These are phyloP conservation scores for Hyposmocoma kahamanoa DNA, from an alignment of 1,140 invertebrate genomes.

Conservation along the genomic window DNA sequence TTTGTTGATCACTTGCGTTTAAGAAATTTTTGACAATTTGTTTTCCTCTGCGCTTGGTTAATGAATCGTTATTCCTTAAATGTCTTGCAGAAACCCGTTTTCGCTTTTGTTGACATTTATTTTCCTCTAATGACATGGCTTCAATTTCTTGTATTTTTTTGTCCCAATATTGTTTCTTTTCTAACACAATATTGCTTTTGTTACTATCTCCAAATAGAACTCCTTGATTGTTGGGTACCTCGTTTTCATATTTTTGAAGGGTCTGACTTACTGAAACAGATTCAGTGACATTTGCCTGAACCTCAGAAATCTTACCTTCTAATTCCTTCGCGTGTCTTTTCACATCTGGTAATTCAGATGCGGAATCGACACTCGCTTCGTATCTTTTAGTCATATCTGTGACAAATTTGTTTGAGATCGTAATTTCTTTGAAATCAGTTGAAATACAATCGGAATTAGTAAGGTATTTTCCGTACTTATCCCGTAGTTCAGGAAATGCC, in stretches of 20 bases:
- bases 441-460: slow-evolving; percentile 32
- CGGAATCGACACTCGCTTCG: slow-evolving; percentile 59
- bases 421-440: slow-evolving; percentile 3
- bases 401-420: background rate
- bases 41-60: slow-evolving; percentile 61
- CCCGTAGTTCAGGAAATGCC: slow-evolving; percentile 62
- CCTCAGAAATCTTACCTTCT: slow-evolving; percentile 69
- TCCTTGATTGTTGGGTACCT: slow-evolving; percentile 20
- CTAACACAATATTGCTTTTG: slow-evolving; percentile 56
- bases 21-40: slow-evolving; percentile 62
- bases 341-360: slow-evolving; percentile 71
- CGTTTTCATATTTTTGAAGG: slow-evolving; percentile 38
- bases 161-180: slow-evolving; percentile 72
- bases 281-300: slow-evolving; percentile 71
- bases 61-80: slow-evolving; percentile 58
- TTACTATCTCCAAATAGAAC: slow-evolving; percentile 44
- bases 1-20: slow-evolving; percentile 32
- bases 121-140: slow-evolving; percentile 52
- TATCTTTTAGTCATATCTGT: slow-evolving; percentile 5
- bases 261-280: slow-evolving; percentile 68
- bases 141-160: slow-evolving; percentile 63
- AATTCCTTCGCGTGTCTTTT: slow-evolving; percentile 52
- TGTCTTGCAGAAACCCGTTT: slow-evolving; percentile 44
- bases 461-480: slow-evolving; percentile 51
- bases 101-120: slow-evolving; percentile 39